phyloP scores from a whole-genome alignment of 2,113 vertebrate species.

The Oryzias javanicus region DNA sequence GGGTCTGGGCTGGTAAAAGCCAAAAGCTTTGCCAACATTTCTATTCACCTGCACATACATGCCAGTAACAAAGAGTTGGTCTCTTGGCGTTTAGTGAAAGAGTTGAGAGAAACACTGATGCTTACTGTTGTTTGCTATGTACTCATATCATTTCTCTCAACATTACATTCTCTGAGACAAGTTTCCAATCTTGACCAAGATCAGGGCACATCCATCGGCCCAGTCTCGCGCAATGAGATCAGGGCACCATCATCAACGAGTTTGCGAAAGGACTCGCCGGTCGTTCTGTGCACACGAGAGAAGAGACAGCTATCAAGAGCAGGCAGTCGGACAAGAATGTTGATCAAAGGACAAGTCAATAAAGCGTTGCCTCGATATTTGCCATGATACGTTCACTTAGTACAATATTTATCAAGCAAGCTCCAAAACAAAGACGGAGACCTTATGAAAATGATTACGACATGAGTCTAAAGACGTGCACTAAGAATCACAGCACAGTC shows the following conservation, averaged over 20 bases:
- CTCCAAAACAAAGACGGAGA: no score
- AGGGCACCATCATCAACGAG: conserved; percentile 84
- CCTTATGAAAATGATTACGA: conserved; percentile 15
- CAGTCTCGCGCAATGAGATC: no score
- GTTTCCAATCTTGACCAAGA: no score
- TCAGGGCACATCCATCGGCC: no score
- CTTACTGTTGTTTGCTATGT: conserved; percentile 92
- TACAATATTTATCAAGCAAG: no score
- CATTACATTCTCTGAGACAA: no score
- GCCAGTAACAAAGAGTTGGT: conserved; percentile 52
- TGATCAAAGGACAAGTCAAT: conserved; percentile 30
- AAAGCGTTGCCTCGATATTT: background rate
- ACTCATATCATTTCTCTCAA: no score
- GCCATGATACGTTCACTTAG: no score
- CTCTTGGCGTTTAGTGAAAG: conserved; percentile 51
- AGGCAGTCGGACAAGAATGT: conserved; percentile 6
- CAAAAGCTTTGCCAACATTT: conserved; percentile 44
- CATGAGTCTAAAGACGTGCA: conserved; percentile 19
- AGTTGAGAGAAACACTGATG: conserved; percentile 52
- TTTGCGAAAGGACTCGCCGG: conserved; percentile 85
- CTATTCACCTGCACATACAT: conserved; percentile 54
- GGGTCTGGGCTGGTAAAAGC: conserved; percentile 31
- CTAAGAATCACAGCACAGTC: conserved; percentile 57
- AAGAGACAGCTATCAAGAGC: conserved; percentile 76
- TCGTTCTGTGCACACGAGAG: conserved; percentile 83